Evolutionary conservation across 2,113 vertebrate genomes (phyloP), one percentile per base, ranked within the genome.

Genomic region (Nasalis larvatus): DNA sequence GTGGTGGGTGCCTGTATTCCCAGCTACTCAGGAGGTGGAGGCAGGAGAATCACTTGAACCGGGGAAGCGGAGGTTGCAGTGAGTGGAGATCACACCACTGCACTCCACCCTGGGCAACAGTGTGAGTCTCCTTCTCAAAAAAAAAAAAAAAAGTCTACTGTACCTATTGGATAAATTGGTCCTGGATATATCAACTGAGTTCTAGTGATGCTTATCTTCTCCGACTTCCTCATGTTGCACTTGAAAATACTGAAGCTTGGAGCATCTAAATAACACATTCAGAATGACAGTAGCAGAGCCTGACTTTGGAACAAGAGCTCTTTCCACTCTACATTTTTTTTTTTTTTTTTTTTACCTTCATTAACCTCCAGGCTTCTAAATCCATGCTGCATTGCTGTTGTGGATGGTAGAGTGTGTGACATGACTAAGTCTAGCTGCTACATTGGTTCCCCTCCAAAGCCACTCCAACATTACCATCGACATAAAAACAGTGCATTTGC

Each of bases 321-420:
- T 76, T 6, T 54, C 17, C 42, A 14, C 25, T 35, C 42, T 30
- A 1, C 60, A 4, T 60, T 66, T 60, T 60, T 60, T 63, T 63
- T 63, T 30, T 27, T 60, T 60, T 60, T 27, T 27, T 60, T 30
- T n/a, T 68, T 66, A 8, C 32, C 47, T 84, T 35, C 13, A 17
- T 13, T 47, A 87, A 21, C 56, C 47, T 68, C 58, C 23, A 82
- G n/a, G 40, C 73, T 74, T 88, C 37, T 30, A 35, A 42, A 23
- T 25, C 17, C n/a, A 4, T 8, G 3, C 14, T 11, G 21, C 1
- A 0, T 40, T 86, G 49, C 30, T 66, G 6, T 23, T 32, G 27
- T 21, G 21, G 40, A 30, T 68, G 14, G 58, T 0, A 35, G 37
- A 58, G 11, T 25, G 0, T 37, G 45, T 20, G 66, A 49, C 13